Base-by-base conservation (phyloP, 2,113 vertebrate species). In the Muntiacus muntjak region DNA sequence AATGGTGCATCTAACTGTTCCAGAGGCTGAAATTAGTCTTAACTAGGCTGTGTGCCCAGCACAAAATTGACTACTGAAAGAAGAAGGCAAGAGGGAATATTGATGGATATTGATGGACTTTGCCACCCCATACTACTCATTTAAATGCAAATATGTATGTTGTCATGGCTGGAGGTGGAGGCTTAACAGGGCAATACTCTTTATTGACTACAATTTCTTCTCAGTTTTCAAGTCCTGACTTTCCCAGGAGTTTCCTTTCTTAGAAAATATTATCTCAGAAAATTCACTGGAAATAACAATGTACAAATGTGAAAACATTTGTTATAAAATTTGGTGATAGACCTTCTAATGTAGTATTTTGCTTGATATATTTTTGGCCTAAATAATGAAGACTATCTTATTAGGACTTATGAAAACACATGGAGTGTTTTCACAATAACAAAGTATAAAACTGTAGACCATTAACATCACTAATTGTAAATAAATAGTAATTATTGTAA, bases 401-500 rank as follows among this genome's bases (percentile, higher is more conserved):
- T 78, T 95, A 47, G 55, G 16, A 54, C 54, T 78, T 96, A 43
- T 11, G 47, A 95, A 89, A 95, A 81, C 45, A 52, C 40, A 67
- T 19, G 7, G 50, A 62, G 47, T 93, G 21, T 57, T 64, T 96
- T 92, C 94, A 91, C 14, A 94, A 57, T 36, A 96, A 84, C 12
- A 55, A 82, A 92, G 58, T n/a, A 57, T 5, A 84, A 93, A 94
- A 84, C 3, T 57, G 16, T 76, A 76, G 52, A 52, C 12, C 47
- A 94, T 83, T 86, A 91, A 91, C 36, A 82, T 40, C 93, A 55
- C 23, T 86, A 62, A 86, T 54, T 76, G 2, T 74, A 95, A 96
- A 85, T 87, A 93, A 95, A n/a, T 88, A 86, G 47, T 15, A 97
- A 76, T 71, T 94, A 84, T 87, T 62, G 3, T 87, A 87, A 90